Percentiles rank a stretch among this genome's conserved stretches.
These are phyloP conservation scores for Thymallus thymallus DNA, from an alignment of 2,113 vertebrate genomes.

Conservation along the genomic window DNA sequence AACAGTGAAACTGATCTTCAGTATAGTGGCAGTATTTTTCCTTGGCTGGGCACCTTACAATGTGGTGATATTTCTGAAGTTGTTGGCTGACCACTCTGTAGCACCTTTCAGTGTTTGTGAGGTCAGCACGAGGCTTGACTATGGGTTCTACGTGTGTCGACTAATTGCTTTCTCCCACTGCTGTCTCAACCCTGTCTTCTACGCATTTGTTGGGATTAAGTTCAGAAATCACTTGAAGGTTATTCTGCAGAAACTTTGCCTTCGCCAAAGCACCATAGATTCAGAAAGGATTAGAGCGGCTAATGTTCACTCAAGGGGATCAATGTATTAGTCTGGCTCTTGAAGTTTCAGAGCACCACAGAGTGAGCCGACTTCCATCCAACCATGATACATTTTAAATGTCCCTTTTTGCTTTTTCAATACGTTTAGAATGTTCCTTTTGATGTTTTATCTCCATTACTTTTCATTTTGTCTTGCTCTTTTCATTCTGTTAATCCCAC, in stretches of 20 bases:
- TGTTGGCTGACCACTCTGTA: constrained; percentile 42
- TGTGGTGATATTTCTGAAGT: constrained; percentile 77
- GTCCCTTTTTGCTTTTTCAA: no score
- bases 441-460: no score
- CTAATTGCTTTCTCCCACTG: constrained; percentile 88
- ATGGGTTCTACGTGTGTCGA: constrained; percentile 74
- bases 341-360: neutral
- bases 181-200: constrained; percentile 90
- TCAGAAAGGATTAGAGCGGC: constrained; percentile 22
- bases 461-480: no score
- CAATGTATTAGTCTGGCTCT: constrained; percentile 48
- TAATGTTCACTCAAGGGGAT: constrained; percentile 42
- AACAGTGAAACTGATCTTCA: constrained; percentile 84
- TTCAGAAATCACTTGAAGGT: constrained; percentile 82
- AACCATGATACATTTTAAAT: neutral
- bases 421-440: no score
- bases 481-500: no score
- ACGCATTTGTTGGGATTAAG: constrained; percentile 86
- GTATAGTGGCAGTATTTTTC: constrained; percentile 82
- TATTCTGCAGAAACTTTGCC: constrained; percentile 49
- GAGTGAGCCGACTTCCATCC: neutral
- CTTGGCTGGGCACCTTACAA: constrained; percentile 91
- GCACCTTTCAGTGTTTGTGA: constrained; percentile 56
- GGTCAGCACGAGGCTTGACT: constrained; percentile 46
- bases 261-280: neutral